Evolutionary conservation across 2,888 invertebrate genomes (phyloP).

Genomic region (Erynnis tages): DNA sequence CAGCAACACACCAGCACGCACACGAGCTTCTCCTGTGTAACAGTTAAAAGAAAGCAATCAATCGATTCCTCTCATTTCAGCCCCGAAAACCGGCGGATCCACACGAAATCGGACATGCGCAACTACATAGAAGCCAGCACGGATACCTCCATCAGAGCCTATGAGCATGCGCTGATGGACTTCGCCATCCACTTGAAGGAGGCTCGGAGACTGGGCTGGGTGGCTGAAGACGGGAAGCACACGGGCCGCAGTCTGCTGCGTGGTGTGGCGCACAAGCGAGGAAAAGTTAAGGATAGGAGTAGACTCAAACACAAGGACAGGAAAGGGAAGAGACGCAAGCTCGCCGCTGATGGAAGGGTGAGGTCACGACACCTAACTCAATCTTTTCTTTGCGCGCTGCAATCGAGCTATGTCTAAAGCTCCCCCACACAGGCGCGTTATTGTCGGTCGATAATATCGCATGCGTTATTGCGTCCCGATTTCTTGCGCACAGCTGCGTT

Average conservation of each 20-base stretch:
- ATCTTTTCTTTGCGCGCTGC: no score
- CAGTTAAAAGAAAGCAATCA: no score
- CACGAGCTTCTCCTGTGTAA: no score
- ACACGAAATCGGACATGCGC: conserved; percentile 70
- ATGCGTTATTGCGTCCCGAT: no score
- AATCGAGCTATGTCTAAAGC: no score
- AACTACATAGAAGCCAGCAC: conserved; percentile 52
- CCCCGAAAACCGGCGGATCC: conserved; percentile 64
- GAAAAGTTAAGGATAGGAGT: no score
- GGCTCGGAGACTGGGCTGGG: conserved; percentile 71
- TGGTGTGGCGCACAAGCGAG: conserved; percentile 35
- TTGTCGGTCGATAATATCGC: no score
- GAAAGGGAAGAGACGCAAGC: conserved; percentile 38
- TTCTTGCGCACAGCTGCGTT: no score
- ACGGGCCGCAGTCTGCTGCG: background rate
- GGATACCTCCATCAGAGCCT: conserved; percentile 42
- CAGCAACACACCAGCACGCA: no score
- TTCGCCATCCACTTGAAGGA: conserved; percentile 72
- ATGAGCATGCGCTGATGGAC: conserved; percentile 58
- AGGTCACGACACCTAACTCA: background rate
- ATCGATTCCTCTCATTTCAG: no score
- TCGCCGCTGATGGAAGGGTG: conserved; percentile 9
- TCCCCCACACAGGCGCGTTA: no score
- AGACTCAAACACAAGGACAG: conserved; percentile 45
- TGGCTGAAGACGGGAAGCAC: conserved; percentile 39